A percentile compares a stretch with the other conserved stretches of the same genome.
These are phyloP conservation scores for Cryptops parisi DNA, from an alignment of 2,888 invertebrate species.

Conservation along the genomic window DNA sequence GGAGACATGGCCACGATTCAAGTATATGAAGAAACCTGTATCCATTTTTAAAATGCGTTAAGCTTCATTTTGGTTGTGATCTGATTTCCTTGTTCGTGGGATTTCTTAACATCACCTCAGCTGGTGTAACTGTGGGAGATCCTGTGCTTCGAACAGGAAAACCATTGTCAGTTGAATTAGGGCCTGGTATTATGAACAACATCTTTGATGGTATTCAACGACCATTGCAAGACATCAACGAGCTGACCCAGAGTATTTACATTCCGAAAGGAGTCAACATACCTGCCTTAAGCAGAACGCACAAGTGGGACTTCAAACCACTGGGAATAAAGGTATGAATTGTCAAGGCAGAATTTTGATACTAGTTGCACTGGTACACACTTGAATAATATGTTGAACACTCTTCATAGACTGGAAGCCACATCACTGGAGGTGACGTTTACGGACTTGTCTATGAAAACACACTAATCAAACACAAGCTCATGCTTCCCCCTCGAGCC, in stretches of 20 bases:
- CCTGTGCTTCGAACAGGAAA: conserved; percentile 97
- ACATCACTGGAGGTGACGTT: conserved; percentile 96
- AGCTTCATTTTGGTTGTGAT: too few relatives aligned
- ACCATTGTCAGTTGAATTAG: conserved; percentile 95
- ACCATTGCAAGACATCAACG: conserved; percentile 86
- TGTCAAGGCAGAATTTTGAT: too few relatives aligned
- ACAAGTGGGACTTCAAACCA: conserved; percentile 86
- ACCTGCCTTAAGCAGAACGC: conserved; percentile 67
- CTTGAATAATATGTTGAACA: too few relatives aligned
- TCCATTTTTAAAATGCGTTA: conserved; percentile 24
- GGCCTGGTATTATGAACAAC: conserved; percentile 97
- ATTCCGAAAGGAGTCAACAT: conserved; percentile 98
- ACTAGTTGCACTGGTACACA: too few relatives aligned
- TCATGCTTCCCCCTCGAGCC: conserved; percentile 84
- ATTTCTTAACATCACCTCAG: conserved; percentile 36
- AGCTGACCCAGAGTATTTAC: conserved; percentile 90
- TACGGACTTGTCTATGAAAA: conserved; percentile 95
- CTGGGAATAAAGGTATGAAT: conserved; percentile 55
- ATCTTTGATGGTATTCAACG: conserved; percentile 99
- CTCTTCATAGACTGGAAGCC: conserved; percentile 59
- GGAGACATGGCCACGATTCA: conserved; percentile 99
- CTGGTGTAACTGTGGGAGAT: conserved; percentile 98
- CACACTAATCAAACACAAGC: conserved; percentile 90
- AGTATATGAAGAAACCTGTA: conserved; percentile 52
- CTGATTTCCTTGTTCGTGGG: too few relatives aligned